Conservation (phyloP, 1,140 invertebrate genomes). For the Dendrolimus punctatus region DNA sequence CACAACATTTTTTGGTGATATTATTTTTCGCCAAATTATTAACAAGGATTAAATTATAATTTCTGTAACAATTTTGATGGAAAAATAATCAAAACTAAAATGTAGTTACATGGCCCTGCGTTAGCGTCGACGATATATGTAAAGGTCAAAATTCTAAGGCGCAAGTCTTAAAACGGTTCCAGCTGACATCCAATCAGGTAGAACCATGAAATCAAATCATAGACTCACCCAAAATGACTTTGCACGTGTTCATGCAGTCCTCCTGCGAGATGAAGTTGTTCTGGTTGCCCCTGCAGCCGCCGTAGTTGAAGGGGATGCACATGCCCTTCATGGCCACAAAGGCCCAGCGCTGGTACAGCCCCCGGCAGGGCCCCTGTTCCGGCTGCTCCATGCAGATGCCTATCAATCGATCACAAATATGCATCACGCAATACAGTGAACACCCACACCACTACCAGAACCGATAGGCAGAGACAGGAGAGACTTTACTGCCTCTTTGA, state of each 20-base stretch:
- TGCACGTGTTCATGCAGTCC: constrained; percentile 85
- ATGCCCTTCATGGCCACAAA: constrained; percentile 81
- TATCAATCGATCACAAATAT: constrained; percentile 7
- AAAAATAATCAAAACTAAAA: too few relatives aligned
- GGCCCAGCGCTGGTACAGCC: constrained; percentile 86
- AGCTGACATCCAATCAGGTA: background rate
- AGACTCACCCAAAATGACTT: constrained; percentile 68
- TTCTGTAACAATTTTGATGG: too few relatives aligned
- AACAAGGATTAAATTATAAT: too few relatives aligned
- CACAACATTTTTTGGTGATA: too few relatives aligned
- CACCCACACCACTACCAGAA: too few relatives aligned
- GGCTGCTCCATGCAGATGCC: constrained; percentile 84
- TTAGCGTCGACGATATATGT: too few relatives aligned
- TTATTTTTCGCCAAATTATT: too few relatives aligned
- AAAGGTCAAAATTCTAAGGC: background rate
- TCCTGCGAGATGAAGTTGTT: constrained; percentile 89
- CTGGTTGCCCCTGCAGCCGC: constrained; percentile 90
- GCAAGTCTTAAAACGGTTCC: background rate
- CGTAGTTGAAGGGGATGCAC: constrained; percentile 89
- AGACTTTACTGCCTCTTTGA: too few relatives aligned
- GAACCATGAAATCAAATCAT: background rate
- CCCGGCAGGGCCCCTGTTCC: constrained; percentile 86
- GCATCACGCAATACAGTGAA: background rate
- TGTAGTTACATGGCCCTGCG: too few relatives aligned
- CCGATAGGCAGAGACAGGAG: too few relatives aligned